phyloP scores from a whole-genome alignment of 2,113 vertebrate species.

The Chionis minor region DNA sequence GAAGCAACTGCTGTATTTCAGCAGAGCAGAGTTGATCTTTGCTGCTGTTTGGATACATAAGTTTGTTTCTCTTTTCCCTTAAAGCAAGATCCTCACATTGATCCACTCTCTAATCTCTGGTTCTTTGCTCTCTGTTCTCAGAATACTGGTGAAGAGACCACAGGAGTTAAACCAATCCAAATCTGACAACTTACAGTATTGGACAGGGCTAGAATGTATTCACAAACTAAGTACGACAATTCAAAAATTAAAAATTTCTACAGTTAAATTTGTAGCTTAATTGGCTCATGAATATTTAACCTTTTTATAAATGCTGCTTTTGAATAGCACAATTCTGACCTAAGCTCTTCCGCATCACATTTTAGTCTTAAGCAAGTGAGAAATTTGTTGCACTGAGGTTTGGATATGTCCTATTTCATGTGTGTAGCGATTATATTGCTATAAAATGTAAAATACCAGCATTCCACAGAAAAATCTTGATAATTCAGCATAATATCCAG shows the following conservation, averaged over 20 bases:
- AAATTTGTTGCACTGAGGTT: background rate
- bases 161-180: background rate
- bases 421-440: background rate
- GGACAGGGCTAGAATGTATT: background rate
- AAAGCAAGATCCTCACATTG: background rate
- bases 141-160: background rate
- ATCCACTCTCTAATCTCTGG: background rate
- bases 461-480: background rate
- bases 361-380: background rate
- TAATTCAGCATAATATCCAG: background rate
- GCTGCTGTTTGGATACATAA: background rate
- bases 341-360: background rate
- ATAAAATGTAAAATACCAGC: background rate
- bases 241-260: background rate
- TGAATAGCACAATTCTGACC: background rate
- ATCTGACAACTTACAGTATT: background rate
- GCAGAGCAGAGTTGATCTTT: conserved; percentile 1
- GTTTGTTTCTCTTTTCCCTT: background rate
- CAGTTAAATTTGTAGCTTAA: background rate
- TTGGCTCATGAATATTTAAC: background rate
- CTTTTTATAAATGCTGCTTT: background rate
- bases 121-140: background rate
- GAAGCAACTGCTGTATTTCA: conserved; percentile 15
- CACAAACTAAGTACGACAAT: background rate
- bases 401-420: background rate